These are phyloP conservation scores for Meganola albula DNA, from an alignment of 2,888 invertebrate species.

Conservation along the genomic window DNA sequence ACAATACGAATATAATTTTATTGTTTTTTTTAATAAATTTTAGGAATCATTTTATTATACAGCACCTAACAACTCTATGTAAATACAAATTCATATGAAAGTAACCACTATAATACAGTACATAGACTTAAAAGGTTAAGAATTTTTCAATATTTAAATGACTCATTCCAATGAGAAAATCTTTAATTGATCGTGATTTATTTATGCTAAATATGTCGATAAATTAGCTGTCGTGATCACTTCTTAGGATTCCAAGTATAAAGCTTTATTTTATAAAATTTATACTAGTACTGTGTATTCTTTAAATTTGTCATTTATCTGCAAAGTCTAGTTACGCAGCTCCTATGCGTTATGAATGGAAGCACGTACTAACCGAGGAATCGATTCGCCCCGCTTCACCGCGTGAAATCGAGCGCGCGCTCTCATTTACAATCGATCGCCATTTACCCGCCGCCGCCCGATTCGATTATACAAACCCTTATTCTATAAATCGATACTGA, in stretches of 20 bases:
- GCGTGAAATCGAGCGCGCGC: slow-evolving; percentile 70
- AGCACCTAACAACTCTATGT: too few species aligned
- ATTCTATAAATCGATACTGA: slow-evolving; percentile 36
- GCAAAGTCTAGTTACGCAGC: slow-evolving; percentile 29
- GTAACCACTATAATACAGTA: too few species aligned
- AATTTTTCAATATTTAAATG: slow-evolving; percentile 8
- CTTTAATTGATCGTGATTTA: slow-evolving; percentile 13
- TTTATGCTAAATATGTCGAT: slow-evolving; percentile 11
- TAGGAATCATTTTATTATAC: too few species aligned
- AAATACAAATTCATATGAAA: too few species aligned
- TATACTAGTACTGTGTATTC: slow-evolving; percentile 14
- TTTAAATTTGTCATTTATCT: slow-evolving; percentile 16
- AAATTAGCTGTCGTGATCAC: slow-evolving; percentile 7
- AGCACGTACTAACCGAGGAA: slow-evolving; percentile 46
- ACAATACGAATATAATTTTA: too few species aligned
- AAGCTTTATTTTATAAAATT: too few species aligned
- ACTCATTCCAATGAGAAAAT: slow-evolving; percentile 7
- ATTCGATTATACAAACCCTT: slow-evolving; percentile 57
- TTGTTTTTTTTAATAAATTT: too few species aligned
- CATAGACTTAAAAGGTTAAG: too few species aligned
- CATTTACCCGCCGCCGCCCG: slow-evolving; percentile 46
- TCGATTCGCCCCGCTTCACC: slow-evolving; percentile 62
- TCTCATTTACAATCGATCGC: slow-evolving; percentile 56
- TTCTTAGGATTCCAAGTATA: slow-evolving; percentile 14
- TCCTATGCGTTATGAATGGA: slow-evolving; percentile 43